phyloP scores from a whole-genome alignment of 1,140 invertebrate genomes.

The Cepaea nemoralis region DNA sequence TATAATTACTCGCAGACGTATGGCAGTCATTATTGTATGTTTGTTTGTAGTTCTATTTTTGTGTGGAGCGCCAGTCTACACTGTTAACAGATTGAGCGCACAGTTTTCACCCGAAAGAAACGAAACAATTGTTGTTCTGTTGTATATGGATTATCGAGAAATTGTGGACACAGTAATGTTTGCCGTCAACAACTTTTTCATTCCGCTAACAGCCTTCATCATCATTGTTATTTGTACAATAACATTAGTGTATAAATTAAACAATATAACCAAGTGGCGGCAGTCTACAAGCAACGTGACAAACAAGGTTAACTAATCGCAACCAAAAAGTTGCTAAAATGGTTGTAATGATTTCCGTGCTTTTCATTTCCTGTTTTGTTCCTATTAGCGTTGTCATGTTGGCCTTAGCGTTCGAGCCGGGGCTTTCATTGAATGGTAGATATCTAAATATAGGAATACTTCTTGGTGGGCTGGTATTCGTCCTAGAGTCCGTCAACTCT shows the following conservation, averaged over 20 bases:
- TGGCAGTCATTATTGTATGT: not conserved
- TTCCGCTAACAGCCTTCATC: not conserved
- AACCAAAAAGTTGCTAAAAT: conserved; percentile 13
- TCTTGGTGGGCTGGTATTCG: not conserved
- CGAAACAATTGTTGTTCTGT: conserved; percentile 1
- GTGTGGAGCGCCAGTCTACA: not conserved
- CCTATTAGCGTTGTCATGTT: conserved; percentile 15
- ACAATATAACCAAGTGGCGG: not conserved
- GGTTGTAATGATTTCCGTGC: conserved; percentile 21
- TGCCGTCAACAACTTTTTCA: conserved; percentile 12
- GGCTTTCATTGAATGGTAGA: conserved; percentile 14
- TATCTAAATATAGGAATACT: conserved; percentile 9
- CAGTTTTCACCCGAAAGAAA: not conserved
- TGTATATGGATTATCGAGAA: not conserved
- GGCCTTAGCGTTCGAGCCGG: not conserved
- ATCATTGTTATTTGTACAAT: not conserved
- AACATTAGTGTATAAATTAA: not conserved
- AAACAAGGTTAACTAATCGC: not conserved
- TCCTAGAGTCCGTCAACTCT: conserved; percentile 19
- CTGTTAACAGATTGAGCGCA: not conserved
- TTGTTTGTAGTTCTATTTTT: not conserved
- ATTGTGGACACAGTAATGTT: not conserved
- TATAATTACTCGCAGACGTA: not conserved
- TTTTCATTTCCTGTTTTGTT: not conserved
- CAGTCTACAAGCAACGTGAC: not conserved